Percentiles rank a stretch among this genome's conserved stretches.
phyloP scores from a whole-genome alignment of 23 tunicate genomes.

The Phallusia fumigata region DNA sequence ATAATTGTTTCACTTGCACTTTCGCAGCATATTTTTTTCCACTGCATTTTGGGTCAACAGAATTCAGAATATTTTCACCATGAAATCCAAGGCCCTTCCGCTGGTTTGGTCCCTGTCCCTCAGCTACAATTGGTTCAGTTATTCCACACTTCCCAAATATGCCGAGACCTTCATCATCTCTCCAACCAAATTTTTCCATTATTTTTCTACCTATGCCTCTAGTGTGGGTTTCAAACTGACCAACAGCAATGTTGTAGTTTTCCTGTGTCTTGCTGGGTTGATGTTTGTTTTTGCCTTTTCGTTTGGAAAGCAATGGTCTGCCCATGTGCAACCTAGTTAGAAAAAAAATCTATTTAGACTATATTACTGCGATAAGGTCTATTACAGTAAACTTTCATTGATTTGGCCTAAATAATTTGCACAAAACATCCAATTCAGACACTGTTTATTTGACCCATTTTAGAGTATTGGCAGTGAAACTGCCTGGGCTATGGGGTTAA shows the following conservation, averaged over 20 bases:
- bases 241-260: background rate
- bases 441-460: no score
- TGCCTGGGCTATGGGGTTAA: no score
- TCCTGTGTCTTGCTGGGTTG: background rate
- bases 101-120: conserved; percentile 48
- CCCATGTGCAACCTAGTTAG: background rate
- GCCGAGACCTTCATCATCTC: conserved; percentile 44
- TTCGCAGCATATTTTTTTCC: background rate
- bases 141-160: conserved; percentile 22
- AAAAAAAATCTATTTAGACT: background rate
- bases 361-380: no score
- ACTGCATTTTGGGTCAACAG: background rate
- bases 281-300: background rate
- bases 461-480: no score
- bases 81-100: conserved; percentile 61
- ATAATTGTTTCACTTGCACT: background rate
- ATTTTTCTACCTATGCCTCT: conserved; percentile 52
- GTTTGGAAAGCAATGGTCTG: background rate
- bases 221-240: conserved; percentile 15
- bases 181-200: conserved; percentile 76
- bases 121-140: conserved; percentile 58
- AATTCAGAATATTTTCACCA: conserved; percentile 13
- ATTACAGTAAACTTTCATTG: no score
- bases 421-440: no score
- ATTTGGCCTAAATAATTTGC: no score